phyloP scores from a whole-genome alignment of 2,113 vertebrate species.

The Clinocottus analis region DNA sequence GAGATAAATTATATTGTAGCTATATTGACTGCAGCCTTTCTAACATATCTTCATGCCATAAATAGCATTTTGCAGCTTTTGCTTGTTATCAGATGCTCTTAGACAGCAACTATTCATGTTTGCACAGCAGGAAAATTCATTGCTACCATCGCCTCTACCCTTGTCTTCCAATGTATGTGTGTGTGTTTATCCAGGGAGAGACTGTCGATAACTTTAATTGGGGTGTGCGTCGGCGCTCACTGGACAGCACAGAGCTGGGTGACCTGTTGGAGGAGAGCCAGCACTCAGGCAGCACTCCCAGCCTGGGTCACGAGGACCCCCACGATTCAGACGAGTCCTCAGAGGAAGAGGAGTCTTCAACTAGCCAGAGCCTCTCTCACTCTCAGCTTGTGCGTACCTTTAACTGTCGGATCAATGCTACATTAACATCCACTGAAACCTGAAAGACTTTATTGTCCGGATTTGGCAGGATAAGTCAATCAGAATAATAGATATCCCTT shows the following conservation, averaged over 20 bases:
- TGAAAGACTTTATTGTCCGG: background rate
- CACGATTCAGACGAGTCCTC: slow-evolving; percentile 97
- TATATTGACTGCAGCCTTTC: slow-evolving; percentile 16
- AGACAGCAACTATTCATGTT: slow-evolving; percentile 27
- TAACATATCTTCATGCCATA: slow-evolving; percentile 52
- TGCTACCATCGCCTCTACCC: background rate
- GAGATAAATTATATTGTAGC: slow-evolving; percentile 16
- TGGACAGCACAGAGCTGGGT: slow-evolving; percentile 97
- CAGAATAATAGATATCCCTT: slow-evolving; percentile 6
- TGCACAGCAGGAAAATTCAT: slow-evolving; percentile 13
- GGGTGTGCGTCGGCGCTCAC: slow-evolving; percentile 96
- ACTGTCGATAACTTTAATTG: slow-evolving; percentile 99
- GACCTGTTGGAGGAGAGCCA: slow-evolving; percentile 96
- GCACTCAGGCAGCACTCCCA: slow-evolving; percentile 93
- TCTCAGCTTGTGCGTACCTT: slow-evolving; percentile 89
- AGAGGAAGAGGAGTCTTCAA: slow-evolving; percentile 94
- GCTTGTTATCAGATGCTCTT: slow-evolving; percentile 46
- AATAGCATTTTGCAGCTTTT: slow-evolving; percentile 70
- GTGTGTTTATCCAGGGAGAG: slow-evolving; percentile 89
- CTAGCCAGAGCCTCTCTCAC: slow-evolving; percentile 94
- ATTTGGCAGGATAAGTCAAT: background rate
- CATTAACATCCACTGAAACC: background rate
- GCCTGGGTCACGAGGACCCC: slow-evolving; percentile 89
- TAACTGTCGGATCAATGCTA: slow-evolving; percentile 23
- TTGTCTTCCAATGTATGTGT: slow-evolving; percentile 36